These are phyloP conservation scores for Numenius arquata DNA, from an alignment of 2,113 vertebrate species.

Conservation along the genomic window DNA sequence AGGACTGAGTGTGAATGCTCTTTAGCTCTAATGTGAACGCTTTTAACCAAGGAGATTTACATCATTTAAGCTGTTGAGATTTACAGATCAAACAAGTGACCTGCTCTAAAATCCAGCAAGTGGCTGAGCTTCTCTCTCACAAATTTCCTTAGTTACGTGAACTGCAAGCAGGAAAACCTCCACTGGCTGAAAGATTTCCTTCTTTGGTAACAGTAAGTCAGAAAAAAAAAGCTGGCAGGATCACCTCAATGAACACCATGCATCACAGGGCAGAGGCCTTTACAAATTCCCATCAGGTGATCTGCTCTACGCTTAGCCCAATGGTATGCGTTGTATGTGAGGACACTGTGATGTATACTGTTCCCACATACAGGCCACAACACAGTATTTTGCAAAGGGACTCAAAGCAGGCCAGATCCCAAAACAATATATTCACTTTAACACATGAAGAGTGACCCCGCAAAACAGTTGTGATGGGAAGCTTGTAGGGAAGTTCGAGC, in stretches of 20 bases:
- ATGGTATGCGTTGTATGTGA: neutral
- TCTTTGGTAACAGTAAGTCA: neutral
- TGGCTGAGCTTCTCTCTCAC: neutral
- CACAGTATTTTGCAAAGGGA: neutral
- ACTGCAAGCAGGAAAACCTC: neutral
- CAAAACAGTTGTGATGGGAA: neutral
- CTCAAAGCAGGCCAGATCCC: neutral
- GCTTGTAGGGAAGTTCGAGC: neutral
- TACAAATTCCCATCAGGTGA: neutral
- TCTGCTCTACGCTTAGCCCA: neutral
- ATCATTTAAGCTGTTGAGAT: neutral
- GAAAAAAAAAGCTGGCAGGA: slow-evolving; percentile 10
- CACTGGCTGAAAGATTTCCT: neutral
- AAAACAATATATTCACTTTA: neutral
- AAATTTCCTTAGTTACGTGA: neutral
- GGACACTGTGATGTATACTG: neutral
- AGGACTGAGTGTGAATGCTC: neutral
- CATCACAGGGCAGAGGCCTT: neutral
- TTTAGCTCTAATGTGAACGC: neutral
- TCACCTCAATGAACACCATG: neutral
- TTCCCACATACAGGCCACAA: neutral
- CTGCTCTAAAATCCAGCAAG: neutral
- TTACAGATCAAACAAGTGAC: slow-evolving; percentile 20
- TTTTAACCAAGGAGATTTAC: neutral
- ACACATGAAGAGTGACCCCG: neutral